These are phyloP conservation scores for Papilio helenus DNA, from an alignment of 1,140 invertebrate species.

Conservation along the genomic window DNA sequence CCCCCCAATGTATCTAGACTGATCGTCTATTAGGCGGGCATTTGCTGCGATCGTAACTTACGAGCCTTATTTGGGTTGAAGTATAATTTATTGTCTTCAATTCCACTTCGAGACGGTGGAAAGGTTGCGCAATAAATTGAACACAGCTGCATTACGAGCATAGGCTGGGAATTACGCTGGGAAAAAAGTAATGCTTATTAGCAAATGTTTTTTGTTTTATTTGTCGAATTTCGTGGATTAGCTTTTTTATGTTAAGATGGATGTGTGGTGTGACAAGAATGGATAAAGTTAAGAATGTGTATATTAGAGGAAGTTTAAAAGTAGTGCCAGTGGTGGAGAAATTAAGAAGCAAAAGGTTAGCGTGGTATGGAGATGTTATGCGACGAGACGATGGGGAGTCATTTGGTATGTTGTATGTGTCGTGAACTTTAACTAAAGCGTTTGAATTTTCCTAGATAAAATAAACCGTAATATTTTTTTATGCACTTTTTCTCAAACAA, in stretches of 20 bases:
- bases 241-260: background rate
- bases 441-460: no score
- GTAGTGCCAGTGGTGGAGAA: no score
- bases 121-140: constrained; percentile 82
- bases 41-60: constrained; percentile 74
- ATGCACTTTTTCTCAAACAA: background rate
- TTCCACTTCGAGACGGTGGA: constrained; percentile 76
- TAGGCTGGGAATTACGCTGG: constrained; percentile 78
- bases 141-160: constrained; percentile 76
- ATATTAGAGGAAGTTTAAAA: no score
- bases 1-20: constrained; percentile 70
- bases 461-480: background rate
- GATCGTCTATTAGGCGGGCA: constrained; percentile 74
- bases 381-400: no score
- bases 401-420: no score
- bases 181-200: constrained; percentile 78
- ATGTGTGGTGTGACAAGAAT: no score
- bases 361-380: no score
- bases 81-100: constrained; percentile 81
- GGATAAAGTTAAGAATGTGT: no score
- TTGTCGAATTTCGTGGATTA: background rate
- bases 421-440: no score
- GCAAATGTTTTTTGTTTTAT: constrained; percentile 53
- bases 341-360: no score
- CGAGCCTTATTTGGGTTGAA: constrained; percentile 78